Evolutionary conservation across 2,888 invertebrate species (phyloP).

Genomic region (Brenthis daphne): DNA sequence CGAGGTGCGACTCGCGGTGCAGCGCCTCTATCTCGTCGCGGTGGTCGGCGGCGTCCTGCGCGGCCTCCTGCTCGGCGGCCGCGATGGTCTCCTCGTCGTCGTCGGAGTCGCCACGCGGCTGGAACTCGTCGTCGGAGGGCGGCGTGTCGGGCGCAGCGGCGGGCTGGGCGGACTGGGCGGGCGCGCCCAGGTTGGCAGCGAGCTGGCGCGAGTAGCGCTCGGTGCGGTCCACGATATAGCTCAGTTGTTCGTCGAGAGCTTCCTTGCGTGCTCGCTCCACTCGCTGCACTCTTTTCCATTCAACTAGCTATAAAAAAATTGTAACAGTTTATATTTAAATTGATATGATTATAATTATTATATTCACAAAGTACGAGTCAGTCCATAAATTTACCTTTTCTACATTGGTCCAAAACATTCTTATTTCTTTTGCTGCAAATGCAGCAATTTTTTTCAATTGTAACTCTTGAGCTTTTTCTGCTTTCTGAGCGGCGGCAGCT

Average conservation of each 20-base stretch:
- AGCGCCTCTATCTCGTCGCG: constrained; percentile 91
- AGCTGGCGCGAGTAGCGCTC: constrained; percentile 97
- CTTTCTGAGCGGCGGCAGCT: constrained; percentile 92
- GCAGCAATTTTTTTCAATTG: constrained; percentile 93
- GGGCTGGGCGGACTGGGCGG: constrained; percentile 33
- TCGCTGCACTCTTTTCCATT: constrained; percentile 95
- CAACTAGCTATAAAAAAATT: constrained; percentile 86
- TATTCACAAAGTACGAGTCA: neutral
- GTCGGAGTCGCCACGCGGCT: constrained; percentile 86
- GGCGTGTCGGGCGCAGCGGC: constrained; percentile 48
- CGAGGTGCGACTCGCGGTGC: constrained; percentile 93
- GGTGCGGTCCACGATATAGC: constrained; percentile 98
- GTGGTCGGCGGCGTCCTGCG: constrained; percentile 75
- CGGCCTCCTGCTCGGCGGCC: constrained; percentile 88
- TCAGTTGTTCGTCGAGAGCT: constrained; percentile 97
- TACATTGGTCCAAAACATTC: constrained; percentile 97
- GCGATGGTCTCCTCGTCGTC: constrained; percentile 98
- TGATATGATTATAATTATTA: neutral
- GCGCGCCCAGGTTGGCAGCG: constrained; percentile 87
- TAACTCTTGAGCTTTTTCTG: constrained; percentile 95
- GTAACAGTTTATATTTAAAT: neutral
- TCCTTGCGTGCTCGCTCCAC: constrained; percentile 97
- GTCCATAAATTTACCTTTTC: constrained; percentile 87
- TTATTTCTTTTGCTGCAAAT: constrained; percentile 95
- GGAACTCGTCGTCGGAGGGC: constrained; percentile 88